Percentiles rank a stretch among this genome's conserved stretches.
Conservation (phyloP, 2,888 invertebrate genomes). For the Athalia cordata region DNA sequence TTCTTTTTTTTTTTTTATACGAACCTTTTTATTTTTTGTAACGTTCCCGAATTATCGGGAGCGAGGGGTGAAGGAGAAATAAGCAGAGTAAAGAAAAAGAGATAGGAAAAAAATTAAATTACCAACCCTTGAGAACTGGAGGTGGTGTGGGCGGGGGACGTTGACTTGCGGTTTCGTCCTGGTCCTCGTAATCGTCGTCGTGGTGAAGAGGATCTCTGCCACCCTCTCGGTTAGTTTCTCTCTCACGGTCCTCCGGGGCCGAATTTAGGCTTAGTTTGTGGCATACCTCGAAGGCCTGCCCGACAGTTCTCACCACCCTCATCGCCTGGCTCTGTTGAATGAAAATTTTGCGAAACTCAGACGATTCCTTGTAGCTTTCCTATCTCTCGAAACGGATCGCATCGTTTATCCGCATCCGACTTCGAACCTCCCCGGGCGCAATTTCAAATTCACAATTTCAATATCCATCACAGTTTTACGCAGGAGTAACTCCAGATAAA, state of each 20-base stretch:
- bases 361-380: no score
- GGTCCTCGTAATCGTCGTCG: conserved; percentile 73
- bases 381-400: no score
- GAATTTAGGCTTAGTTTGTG: conserved; percentile 90
- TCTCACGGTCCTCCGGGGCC: conserved; percentile 70
- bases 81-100: neutral
- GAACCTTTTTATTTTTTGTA: neutral
- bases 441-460: no score
- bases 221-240: conserved; percentile 55
- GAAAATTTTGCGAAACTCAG: no score
- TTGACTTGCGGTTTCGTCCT: conserved; percentile 74
- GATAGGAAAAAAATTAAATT: conserved; percentile 8
- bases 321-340: conserved; percentile 94
- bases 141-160: conserved; percentile 67
- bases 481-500: no score
- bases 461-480: no score
- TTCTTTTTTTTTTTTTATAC: neutral
- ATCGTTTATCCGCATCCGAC: no score
- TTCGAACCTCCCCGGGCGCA: no score
- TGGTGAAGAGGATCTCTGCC: conserved; percentile 66
- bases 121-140: conserved; percentile 68
- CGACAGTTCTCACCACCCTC: conserved; percentile 98
- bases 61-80: neutral
- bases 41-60: neutral
- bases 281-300: conserved; percentile 99